Conservation (phyloP, 2,113 vertebrate genomes). For the Arothron firmamentum region DNA sequence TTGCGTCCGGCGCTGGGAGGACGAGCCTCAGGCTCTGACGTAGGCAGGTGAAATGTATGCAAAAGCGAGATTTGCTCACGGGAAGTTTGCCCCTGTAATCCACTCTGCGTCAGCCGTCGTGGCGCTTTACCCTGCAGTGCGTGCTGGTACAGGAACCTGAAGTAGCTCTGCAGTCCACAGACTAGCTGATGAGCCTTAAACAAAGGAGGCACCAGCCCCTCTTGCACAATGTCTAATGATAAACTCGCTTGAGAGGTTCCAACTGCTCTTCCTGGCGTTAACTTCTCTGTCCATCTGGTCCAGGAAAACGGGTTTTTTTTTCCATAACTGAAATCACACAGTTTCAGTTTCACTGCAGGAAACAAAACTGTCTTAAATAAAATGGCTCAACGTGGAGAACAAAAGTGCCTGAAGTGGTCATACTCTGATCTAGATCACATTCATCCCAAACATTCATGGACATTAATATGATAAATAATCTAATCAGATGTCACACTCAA, state of each 20-base stretch:
- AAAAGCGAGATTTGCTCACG: background rate
- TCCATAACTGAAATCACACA: no score
- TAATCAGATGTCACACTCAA: no score
- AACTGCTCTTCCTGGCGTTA: background rate
- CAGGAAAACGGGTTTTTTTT: background rate
- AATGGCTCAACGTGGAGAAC: no score
- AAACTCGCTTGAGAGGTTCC: constrained; percentile 4
- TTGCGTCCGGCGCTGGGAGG: background rate
- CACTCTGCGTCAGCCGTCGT: background rate
- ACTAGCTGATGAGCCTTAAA: background rate
- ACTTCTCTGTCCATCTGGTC: background rate
- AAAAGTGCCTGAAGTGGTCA: no score
- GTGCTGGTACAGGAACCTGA: background rate
- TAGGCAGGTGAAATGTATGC: constrained; percentile 21
- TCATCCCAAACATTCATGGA: no score
- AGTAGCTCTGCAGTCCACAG: background rate
- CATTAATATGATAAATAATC: no score
- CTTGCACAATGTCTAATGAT: constrained; percentile 36
- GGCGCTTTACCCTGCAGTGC: background rate
- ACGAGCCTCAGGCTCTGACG: constrained; percentile 3
- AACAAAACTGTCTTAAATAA: no score
- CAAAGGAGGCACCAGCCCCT: constrained; percentile 16
- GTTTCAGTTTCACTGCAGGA: no score
- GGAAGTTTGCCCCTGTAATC: background rate
- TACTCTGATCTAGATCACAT: no score